phyloP scores from a whole-genome alignment of 2,113 vertebrate species.

The Spea bombifrons region DNA sequence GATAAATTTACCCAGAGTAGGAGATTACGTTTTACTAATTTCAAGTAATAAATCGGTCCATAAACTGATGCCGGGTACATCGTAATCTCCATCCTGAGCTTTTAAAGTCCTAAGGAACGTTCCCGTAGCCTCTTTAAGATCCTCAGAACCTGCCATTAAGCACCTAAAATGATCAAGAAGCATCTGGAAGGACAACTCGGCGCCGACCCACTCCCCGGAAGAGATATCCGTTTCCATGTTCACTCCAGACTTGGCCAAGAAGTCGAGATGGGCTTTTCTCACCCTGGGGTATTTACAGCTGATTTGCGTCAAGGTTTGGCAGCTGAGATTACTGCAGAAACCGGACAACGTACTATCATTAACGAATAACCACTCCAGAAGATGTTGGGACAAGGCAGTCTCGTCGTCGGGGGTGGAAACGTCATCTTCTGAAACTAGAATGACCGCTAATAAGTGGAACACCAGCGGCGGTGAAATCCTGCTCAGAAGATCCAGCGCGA shows the following conservation, averaged over 20 bases:
- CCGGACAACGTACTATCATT: constrained; percentile 44
- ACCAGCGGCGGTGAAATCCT: constrained; percentile 15
- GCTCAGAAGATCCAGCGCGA: constrained; percentile 56
- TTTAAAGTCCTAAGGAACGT: constrained; percentile 57
- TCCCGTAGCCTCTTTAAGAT: constrained; percentile 51
- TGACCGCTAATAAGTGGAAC: constrained; percentile 53
- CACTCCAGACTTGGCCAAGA: constrained; percentile 59
- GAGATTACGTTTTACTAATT: constrained; percentile 25
- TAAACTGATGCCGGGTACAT: constrained; percentile 66
- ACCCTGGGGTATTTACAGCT: constrained; percentile 53
- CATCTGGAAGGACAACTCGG: constrained; percentile 50
- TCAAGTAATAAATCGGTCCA: constrained; percentile 65
- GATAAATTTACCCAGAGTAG: not conserved
- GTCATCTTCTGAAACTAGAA: not conserved
- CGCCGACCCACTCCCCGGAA: constrained; percentile 58
- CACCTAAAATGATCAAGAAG: constrained; percentile 54
- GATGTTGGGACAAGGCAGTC: not conserved
- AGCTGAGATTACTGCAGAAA: constrained; percentile 54
- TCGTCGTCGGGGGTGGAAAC: not conserved
- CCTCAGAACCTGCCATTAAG: constrained; percentile 53
- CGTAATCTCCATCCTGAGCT: constrained; percentile 68
- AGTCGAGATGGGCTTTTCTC: constrained; percentile 51
- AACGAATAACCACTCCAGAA: constrained; percentile 62
- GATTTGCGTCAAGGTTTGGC: constrained; percentile 47
- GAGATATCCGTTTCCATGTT: constrained; percentile 60